Percentiles rank a stretch among this genome's conserved stretches.
Conservation (phyloP, 2,888 invertebrate species). For the Acleris literana region DNA sequence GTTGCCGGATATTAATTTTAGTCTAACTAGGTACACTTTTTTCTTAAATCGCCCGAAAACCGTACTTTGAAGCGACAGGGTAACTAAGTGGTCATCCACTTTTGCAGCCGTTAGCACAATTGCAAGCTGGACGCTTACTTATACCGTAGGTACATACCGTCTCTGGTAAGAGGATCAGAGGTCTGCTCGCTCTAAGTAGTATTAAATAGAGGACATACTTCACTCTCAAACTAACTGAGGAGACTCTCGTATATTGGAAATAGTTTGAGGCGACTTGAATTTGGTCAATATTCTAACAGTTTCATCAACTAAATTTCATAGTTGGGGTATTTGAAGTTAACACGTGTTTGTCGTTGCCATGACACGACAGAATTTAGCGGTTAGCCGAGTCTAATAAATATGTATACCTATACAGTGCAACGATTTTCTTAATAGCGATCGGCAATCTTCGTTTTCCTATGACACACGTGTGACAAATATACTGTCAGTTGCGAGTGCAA, state of each 20-base stretch:
- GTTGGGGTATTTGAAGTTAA: constrained; percentile 20
- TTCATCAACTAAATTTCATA: constrained; percentile 14
- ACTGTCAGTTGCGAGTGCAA: no score
- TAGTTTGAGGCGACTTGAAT: constrained; percentile 27
- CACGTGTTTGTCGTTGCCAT: not conserved
- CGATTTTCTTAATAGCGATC: no score
- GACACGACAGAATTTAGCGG: no score
- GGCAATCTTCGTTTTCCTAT: no score
- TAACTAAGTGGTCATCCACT: no score
- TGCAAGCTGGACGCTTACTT: not conserved
- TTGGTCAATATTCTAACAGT: constrained; percentile 23
- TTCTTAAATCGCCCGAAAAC: no score
- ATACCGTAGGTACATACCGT: constrained; percentile 22
- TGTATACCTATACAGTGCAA: no score
- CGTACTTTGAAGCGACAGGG: no score
- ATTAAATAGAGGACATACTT: constrained; percentile 33
- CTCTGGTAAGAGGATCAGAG: constrained; percentile 29
- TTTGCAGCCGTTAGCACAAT: not conserved
- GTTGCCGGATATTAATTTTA: no score
- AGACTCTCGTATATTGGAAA: constrained; percentile 31
- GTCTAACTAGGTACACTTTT: no score
- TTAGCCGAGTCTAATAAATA: no score
- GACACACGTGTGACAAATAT: no score
- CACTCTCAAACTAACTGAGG: constrained; percentile 23
- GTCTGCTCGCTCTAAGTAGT: constrained; percentile 28